Evolutionary conservation across 1,140 invertebrate genomes (phyloP), one percentile per base, ranked within the genome.

Genomic region (Ylistrum balloti): DNA sequence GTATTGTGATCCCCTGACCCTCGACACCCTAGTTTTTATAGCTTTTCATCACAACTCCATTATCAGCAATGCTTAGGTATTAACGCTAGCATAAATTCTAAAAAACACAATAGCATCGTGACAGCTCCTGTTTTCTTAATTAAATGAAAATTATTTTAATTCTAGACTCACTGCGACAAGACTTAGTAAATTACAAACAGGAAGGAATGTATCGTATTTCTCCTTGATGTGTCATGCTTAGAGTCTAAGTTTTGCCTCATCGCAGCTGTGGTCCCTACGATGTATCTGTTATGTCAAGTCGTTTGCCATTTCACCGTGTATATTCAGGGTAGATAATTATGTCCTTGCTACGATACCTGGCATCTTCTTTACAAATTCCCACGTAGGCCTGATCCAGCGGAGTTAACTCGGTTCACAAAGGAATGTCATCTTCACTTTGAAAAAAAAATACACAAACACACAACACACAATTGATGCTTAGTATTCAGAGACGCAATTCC

Each of bases 81-180:
- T 17, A 28, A 74, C 56, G 28, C 56, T 28, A 1, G 28, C 56
- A 74, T 74, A 74, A 74, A 74, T 74, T 17, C 56, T 48, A 74
- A 74, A 74, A 74, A 74, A 74, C n/a, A 74, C 56, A 74, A 74
- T 28, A n/a, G 0, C 22, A n/a, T 74, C 56, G 7, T 74, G 56
- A 74, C 56, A 74, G 56, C 56, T 74, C n/a, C 56, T 22, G 56
- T 74, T 74, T 74, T 74, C 56, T 74, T 74, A n/a, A 74, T 74
- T 74, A 74, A 74, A 74, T 74, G 56, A 74, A 74, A 74, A 74
- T 74, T 74, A 74, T 74, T 74, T 74, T 74, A 74, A 74, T 74
- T 74, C 56, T 74, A 74, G 56, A 22, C 28, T 74, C 56, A n/a
- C n/a, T 28, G 22, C 22, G 17, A 74, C 9, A 74, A n/a, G 56